phyloP scores from a whole-genome alignment of 2,888 invertebrate species.

The Cephalotes varians region DNA sequence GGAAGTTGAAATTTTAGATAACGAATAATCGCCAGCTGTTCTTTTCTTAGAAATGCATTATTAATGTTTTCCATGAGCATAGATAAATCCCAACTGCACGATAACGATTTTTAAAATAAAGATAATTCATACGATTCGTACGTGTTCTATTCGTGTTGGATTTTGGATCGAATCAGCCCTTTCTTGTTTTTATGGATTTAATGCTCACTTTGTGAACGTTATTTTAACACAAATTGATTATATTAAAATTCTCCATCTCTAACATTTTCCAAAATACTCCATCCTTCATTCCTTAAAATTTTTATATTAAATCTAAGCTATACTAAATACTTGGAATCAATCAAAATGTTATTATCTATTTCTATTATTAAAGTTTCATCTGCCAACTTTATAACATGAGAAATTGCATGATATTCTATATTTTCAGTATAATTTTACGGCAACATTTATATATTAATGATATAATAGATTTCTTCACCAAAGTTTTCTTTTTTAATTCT shows the following conservation, averaged over 20 bases:
- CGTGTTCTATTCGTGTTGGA: not conserved
- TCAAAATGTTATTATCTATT: constrained; percentile 5
- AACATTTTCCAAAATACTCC: not conserved
- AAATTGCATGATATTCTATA: not conserved
- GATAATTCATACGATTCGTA: not conserved
- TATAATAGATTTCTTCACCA: too few species aligned
- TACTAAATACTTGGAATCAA: not conserved
- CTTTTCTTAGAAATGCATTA: not conserved
- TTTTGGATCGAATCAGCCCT: not conserved
- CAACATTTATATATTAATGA: not conserved
- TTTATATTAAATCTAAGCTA: not conserved
- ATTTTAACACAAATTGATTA: not conserved
- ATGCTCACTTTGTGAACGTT: not conserved
- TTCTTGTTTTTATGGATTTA: not conserved
- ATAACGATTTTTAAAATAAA: not conserved
- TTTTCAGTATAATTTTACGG: not conserved
- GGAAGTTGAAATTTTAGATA: constrained; percentile 41
- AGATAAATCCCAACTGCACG: not conserved
- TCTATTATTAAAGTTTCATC: not conserved
- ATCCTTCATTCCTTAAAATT: not conserved
- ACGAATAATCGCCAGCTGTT: constrained; percentile 7
- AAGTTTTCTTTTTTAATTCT: not conserved
- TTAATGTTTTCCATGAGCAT: constrained; percentile 1
- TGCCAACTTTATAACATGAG: not conserved
- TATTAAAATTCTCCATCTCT: not conserved